Percentiles rank a stretch among this genome's conserved stretches.
Evolutionary conservation across 2,888 invertebrate species (phyloP).

Genomic region (Leucophora obtusa): DNA sequence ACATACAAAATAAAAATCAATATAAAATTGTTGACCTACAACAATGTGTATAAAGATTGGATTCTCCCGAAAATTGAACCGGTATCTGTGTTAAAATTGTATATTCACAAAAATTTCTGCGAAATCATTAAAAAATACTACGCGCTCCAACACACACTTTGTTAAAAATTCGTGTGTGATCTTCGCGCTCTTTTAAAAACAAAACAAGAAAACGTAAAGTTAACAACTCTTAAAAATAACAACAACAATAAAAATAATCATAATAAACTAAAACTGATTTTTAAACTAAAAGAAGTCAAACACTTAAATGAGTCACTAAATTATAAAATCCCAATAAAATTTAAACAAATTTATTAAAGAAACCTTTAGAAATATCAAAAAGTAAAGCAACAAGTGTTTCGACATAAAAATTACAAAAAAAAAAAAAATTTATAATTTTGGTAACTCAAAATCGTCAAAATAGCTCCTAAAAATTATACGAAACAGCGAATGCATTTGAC

Average conservation of each 20-base stretch:
- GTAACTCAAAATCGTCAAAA: conserved; percentile 72
- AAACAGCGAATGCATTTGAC: conserved; percentile 76
- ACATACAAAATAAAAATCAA: conserved; percentile 17
- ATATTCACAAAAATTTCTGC: conserved; percentile 65
- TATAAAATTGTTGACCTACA: conserved; percentile 37
- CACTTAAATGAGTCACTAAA: conserved; percentile 51
- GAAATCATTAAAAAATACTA: conserved; percentile 67
- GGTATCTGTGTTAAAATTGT: conserved; percentile 52
- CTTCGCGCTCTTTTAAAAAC: conserved; percentile 36
- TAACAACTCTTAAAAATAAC: conserved; percentile 29
- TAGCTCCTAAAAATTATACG: conserved; percentile 74
- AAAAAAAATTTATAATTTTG: conserved; percentile 40
- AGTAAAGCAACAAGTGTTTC: not conserved
- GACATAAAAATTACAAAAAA: not conserved
- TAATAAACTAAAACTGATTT: conserved; percentile 48
- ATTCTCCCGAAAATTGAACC: conserved; percentile 57
- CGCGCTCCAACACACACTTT: conserved; percentile 52
- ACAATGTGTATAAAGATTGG: conserved; percentile 37
- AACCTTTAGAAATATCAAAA: conserved; percentile 1
- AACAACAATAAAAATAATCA: conserved; percentile 20
- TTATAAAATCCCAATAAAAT: not conserved
- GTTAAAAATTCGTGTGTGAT: conserved; percentile 24
- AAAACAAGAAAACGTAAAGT: conserved; percentile 10
- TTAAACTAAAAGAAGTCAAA: conserved; percentile 49
- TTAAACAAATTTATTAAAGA: conserved; percentile 9